Evolutionary conservation across 2,797 vertebrate species (phyloP).

Genomic region (Tinamus major): DNA sequence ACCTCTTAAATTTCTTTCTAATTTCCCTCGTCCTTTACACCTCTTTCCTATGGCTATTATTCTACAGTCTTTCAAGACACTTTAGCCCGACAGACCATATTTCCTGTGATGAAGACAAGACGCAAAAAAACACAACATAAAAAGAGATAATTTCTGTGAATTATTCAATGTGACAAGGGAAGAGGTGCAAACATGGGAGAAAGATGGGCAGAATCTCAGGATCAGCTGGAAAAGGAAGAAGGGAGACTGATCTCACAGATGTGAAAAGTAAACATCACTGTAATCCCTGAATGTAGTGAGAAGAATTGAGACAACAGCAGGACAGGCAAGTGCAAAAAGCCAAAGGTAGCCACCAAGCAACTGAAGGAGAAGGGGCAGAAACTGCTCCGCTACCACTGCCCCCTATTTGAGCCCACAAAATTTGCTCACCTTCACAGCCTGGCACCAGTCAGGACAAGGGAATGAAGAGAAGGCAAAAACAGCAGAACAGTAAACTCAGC

Average conservation of each 20-base stretch:
- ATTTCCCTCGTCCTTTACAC: neutral
- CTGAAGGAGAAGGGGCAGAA: neutral
- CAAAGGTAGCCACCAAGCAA: neutral
- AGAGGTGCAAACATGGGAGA: neutral
- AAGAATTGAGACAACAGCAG: neutral
- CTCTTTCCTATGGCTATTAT: neutral
- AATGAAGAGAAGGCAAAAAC: neutral
- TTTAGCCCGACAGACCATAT: neutral
- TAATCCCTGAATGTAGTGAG: neutral
- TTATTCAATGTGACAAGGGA: neutral
- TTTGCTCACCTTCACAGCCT: neutral
- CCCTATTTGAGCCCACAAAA: neutral
- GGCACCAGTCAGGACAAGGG: neutral
- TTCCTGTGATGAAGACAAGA: neutral
- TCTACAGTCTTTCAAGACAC: neutral
- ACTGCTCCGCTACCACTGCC: neutral
- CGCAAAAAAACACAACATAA: neutral
- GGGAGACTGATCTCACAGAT: neutral
- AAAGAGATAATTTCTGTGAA: accelerated
- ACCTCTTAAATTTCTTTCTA: neutral
- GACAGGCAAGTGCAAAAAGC: neutral
- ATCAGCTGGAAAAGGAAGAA: neutral
- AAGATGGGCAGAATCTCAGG: accelerated
- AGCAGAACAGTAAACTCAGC: neutral
- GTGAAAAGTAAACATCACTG: neutral